These are phyloP conservation scores for Cochlearius cochlearius DNA, from an alignment of 2,113 vertebrate genomes.

Conservation along the genomic window DNA sequence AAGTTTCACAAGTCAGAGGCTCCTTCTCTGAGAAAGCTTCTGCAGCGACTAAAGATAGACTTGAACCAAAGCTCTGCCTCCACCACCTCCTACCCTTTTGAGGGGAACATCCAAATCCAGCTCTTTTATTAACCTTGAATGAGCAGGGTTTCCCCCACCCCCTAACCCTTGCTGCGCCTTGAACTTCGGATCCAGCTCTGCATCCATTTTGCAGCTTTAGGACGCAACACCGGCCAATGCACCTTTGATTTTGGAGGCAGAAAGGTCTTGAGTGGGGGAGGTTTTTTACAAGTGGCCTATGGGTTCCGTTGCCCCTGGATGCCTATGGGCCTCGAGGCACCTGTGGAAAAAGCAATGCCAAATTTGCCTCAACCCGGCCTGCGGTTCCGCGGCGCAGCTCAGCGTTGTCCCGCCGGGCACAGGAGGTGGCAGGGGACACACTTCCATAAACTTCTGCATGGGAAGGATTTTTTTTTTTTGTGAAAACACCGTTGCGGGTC, in stretches of 20 bases:
- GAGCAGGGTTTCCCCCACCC: background rate
- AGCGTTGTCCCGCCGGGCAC: background rate
- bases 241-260: background rate
- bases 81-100: background rate
- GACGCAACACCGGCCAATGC: background rate
- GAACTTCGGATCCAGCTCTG: background rate
- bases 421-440: background rate
- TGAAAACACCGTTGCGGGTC: too few species aligned
- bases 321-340: background rate
- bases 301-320: background rate
- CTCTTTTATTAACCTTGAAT: background rate
- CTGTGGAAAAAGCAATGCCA: background rate
- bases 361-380: background rate
- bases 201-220: background rate
- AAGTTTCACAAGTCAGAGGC: background rate
- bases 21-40: background rate
- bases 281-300: background rate
- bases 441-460: background rate
- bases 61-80: background rate
- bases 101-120: background rate
- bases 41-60: background rate
- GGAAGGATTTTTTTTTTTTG: background rate
- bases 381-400: background rate
- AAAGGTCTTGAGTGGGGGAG: background rate
- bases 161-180: background rate